Conservation (phyloP, 2,888 invertebrate species). For the Stegophylla sp. region DNA sequence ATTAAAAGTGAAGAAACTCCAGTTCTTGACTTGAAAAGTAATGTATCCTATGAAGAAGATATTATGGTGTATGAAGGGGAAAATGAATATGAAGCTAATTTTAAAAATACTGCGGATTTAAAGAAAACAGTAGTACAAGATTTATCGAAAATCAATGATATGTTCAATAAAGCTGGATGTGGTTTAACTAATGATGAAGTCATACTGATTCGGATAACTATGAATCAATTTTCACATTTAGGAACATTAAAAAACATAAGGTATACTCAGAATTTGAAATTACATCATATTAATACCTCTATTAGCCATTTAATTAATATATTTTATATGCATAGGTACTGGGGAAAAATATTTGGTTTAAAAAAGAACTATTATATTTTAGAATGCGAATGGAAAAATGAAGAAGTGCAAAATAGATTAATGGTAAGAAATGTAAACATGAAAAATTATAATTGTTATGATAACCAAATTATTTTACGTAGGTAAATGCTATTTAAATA, state of each 20-base stretch:
- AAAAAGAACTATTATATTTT: slow-evolving; percentile 38
- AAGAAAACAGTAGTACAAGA: background rate
- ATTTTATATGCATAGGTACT: slow-evolving; percentile 22
- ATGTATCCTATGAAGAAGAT: background rate
- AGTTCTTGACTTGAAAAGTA: background rate
- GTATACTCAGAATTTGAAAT: background rate
- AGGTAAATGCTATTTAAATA: too few relatives aligned
- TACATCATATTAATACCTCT: background rate
- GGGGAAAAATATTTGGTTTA: slow-evolving; percentile 51
- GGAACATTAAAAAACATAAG: slow-evolving; percentile 39
- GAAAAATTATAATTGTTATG: too few relatives aligned
- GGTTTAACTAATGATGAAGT: slow-evolving; percentile 36
- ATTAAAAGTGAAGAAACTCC: background rate
- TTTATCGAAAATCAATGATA: slow-evolving; percentile 11
- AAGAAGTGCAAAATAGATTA: slow-evolving; percentile 33
- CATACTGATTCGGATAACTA: slow-evolving; percentile 8
- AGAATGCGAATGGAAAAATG: slow-evolving; percentile 43
- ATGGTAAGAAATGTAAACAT: background rate
- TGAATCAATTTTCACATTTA: slow-evolving; percentile 9
- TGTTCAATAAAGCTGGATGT: slow-evolving; percentile 44
- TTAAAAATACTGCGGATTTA: background rate
- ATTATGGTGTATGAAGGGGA: background rate
- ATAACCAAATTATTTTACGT: background rate
- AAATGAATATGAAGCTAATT: slow-evolving; percentile 13
- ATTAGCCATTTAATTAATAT: too few relatives aligned